Percentiles rank a stretch among this genome's conserved stretches.
These are phyloP conservation scores for Dipodomys stephensi DNA, from an alignment of 2,113 vertebrate genomes.

Conservation along the genomic window DNA sequence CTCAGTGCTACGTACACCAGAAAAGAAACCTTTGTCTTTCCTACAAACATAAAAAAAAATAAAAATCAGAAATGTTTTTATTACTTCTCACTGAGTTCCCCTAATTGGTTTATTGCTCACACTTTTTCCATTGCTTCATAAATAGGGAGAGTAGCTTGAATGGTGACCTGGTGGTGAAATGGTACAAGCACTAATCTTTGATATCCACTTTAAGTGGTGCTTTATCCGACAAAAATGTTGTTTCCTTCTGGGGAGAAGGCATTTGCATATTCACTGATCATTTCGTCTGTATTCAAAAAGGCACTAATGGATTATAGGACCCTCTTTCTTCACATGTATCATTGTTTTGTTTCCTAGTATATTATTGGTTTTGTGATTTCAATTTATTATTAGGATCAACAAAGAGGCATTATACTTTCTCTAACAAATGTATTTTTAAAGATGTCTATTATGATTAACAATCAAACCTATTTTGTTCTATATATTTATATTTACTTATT, in stretches of 20 bases:
- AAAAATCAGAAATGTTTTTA: constrained; percentile 28
- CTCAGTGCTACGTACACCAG: background rate
- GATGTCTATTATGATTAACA: background rate
- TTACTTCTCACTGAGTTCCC: background rate
- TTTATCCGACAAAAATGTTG: constrained; percentile 59
- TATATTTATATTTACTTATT: too few relatives aligned
- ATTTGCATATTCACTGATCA: constrained; percentile 65
- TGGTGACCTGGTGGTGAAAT: background rate
- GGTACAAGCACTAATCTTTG: constrained; percentile 15
- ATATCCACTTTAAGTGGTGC: background rate
- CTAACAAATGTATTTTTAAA: background rate
- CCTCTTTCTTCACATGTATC: constrained; percentile 44
- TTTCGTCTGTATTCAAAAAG: constrained; percentile 65
- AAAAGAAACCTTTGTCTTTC: constrained; percentile 51
- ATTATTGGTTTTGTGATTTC: background rate
- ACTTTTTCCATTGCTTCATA: constrained; percentile 2
- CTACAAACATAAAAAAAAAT: constrained; percentile 3
- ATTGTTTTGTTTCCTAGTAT: constrained; percentile 14
- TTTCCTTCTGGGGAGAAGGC: constrained; percentile 14
- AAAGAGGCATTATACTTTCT: background rate
- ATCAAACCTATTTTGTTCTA: background rate
- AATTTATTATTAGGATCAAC: background rate
- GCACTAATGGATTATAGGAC: constrained; percentile 48
- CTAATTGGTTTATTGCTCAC: constrained; percentile 22
- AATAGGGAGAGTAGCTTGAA: background rate